Percentiles rank a stretch among this genome's conserved stretches.
phyloP scores from a whole-genome alignment of 1,140 invertebrate genomes.

The Neocloeon triangulifer region DNA sequence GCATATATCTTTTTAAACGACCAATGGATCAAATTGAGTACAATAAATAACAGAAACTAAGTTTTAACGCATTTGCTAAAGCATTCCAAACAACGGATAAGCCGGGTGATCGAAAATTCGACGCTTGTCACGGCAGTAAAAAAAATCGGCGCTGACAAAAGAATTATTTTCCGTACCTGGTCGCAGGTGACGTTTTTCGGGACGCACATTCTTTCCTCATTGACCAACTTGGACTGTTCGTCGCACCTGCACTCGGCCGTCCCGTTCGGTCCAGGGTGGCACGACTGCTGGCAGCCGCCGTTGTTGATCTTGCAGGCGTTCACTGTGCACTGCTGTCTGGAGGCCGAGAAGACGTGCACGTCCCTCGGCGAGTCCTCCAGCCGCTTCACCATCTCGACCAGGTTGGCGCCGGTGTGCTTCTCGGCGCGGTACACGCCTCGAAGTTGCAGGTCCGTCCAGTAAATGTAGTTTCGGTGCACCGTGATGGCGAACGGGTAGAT shows the following conservation, averaged over 20 bases:
- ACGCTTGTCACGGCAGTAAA: too few species aligned
- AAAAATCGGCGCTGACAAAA: too few species aligned
- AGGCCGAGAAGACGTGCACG: slow-evolving; percentile 66
- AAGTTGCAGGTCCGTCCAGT: slow-evolving; percentile 91
- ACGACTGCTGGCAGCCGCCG: slow-evolving; percentile 88
- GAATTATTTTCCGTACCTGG: too few species aligned
- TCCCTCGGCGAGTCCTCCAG: slow-evolving; percentile 77
- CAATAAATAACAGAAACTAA: too few species aligned
- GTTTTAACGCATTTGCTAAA: too few species aligned
- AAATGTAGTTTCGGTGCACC: slow-evolving; percentile 77
- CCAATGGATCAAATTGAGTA: too few species aligned
- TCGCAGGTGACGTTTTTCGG: slow-evolving; percentile 74
- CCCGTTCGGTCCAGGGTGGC: slow-evolving; percentile 67
- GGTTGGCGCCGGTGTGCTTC: slow-evolving; percentile 88
- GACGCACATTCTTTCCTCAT: slow-evolving; percentile 80
- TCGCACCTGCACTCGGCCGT: slow-evolving; percentile 73
- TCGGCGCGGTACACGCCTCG: slow-evolving; percentile 88
- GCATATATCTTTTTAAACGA: too few species aligned
- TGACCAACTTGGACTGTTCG: slow-evolving; percentile 65
- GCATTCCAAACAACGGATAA: too few species aligned
- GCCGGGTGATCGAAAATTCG: too few species aligned
- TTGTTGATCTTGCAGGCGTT: slow-evolving; percentile 83
- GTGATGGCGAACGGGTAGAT: slow-evolving; percentile 94
- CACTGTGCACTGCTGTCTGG: slow-evolving; percentile 52
- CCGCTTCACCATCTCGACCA: slow-evolving; percentile 81